Percentiles rank a stretch among this genome's conserved stretches.
Conservation (phyloP, 2,113 vertebrate species). For the Lanius collurio region DNA sequence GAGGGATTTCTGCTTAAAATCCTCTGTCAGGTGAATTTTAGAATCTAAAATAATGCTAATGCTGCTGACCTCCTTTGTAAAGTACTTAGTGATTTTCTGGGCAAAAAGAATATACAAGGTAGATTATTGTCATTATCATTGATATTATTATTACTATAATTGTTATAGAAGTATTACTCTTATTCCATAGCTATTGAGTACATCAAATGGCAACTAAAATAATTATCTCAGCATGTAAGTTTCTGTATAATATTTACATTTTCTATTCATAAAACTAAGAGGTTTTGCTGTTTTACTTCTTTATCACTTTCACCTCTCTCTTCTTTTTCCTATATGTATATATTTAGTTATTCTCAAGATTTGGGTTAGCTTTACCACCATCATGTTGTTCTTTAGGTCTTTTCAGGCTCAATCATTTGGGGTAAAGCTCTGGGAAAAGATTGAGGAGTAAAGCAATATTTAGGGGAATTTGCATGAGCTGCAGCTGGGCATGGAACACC, state of each 20-base stretch:
- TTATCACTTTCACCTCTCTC: background rate
- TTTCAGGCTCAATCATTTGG: background rate
- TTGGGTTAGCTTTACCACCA: background rate
- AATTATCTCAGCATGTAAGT: background rate
- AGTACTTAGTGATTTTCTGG: background rate
- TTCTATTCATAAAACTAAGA: background rate
- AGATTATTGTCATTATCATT: background rate
- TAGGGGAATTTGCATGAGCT: background rate
- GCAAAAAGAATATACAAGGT: background rate
- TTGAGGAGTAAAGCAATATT: accelerated
- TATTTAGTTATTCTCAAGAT: background rate
- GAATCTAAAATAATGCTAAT: background rate
- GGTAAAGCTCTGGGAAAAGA: background rate
- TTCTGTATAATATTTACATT: background rate
- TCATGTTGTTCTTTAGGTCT: background rate
- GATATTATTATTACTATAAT: background rate
- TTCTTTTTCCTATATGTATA: background rate
- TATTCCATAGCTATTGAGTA: background rate
- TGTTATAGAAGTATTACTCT: background rate
- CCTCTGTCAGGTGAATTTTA: background rate
- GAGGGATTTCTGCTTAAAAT: background rate
- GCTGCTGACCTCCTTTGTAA: background rate
- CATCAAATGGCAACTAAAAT: background rate
- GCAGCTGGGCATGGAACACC: background rate
- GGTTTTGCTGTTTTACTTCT: background rate